phyloP scores from a whole-genome alignment of 2,888 invertebrate species.

The Mythimna impura region DNA sequence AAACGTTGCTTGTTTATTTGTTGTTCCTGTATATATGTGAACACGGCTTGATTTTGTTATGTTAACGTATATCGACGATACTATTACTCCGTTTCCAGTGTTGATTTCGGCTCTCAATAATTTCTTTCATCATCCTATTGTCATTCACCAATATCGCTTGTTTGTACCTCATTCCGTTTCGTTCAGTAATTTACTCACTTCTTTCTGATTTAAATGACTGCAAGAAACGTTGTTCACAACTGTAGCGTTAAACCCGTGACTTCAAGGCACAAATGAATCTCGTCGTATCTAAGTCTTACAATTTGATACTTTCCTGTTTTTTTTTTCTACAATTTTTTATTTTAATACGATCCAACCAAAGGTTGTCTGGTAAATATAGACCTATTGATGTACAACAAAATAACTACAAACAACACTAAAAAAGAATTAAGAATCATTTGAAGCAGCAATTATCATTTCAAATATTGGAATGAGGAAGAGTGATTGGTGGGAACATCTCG shows the following conservation, averaged over 20 bases:
- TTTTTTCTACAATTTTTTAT: no score
- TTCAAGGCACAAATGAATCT: neutral
- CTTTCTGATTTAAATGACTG: neutral
- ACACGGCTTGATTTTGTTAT: neutral
- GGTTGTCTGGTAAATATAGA: no score
- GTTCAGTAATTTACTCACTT: no score
- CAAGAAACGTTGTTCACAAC: neutral
- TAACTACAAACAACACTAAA: no score
- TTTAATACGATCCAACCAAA: no score
- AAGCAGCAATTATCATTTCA: no score
- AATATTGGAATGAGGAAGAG: no score
- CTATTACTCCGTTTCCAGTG: neutral
- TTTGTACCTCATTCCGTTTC: neutral
- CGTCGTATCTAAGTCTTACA: neutral
- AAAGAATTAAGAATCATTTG: no score
- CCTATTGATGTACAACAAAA: no score
- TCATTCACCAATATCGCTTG: neutral
- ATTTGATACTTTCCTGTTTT: no score
- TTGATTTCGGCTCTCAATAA: neutral
- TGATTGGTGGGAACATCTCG: no score
- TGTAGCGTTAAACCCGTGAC: neutral
- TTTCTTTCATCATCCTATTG: neutral
- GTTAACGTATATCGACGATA: neutral
- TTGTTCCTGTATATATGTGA: neutral
- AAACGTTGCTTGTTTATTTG: constrained; percentile 44